Evolutionary conservation across 2,888 invertebrate genomes (phyloP), one percentile per base, ranked within the genome.

Genomic region (Galerucella nymphaeae): DNA sequence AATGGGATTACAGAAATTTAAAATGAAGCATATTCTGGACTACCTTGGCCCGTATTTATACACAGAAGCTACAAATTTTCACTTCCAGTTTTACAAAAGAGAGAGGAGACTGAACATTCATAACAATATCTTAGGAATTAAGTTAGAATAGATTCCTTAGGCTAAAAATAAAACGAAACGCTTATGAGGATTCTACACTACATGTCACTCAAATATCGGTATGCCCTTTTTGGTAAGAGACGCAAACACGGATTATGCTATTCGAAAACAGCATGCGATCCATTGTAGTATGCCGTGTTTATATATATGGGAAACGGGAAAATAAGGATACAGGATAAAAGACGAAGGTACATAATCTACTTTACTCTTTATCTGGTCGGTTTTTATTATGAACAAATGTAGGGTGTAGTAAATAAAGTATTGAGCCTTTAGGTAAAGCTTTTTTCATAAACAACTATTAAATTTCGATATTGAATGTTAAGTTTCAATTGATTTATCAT

Each of bases 251-350:
- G 79, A 80, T 81, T 79, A 77, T 69, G 64, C 48, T 66, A 62
- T 73, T 73, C 53, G 23, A 65, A 71, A 75, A 66, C 76, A 77
- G 77, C 74, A 72, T 76, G 77, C 70, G 69, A 71, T 65, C 77
- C 70, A 70, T 50, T 77, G 62, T 73, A 57, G 38, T 50, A 57
- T 50, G 53, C 58, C 70, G 64, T 72, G 63, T 70, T 70, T 78
- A 71, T 70, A 66, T 78, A 72, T 72, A 79, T 79, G 80, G 81
- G 79, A 80, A 80, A 81, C 76, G 74, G 78, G 76, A 78, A 78
- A 77, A 80, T 76, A 66, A 57, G 72, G 74, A 75, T 75, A 66
- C 66, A 53, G 71, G 71, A 75, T 75, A 68, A 74, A 69, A 55
- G 77, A 66, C 66, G 59, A 68, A 76, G 74, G 62, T 69, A 58